These are phyloP conservation scores for Momotus momota DNA, from an alignment of 2,797 vertebrate species.

Conservation along the genomic window DNA sequence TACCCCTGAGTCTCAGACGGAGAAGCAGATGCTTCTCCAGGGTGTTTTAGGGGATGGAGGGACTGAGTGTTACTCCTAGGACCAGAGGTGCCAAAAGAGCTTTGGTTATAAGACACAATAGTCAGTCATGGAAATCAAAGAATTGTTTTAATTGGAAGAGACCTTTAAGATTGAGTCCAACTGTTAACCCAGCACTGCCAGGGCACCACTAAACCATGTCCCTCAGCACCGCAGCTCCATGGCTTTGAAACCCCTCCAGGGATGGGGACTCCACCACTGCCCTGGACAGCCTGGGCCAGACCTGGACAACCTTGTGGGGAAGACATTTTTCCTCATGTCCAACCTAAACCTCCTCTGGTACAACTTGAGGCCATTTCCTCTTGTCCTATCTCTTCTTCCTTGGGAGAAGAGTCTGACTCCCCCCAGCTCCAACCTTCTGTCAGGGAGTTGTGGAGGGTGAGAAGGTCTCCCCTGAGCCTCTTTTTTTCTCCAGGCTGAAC, in stretches of 20 bases:
- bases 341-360: too few relatives aligned
- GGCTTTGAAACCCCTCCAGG: background rate
- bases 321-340: too few relatives aligned
- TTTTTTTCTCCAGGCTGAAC: too few relatives aligned
- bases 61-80: background rate
- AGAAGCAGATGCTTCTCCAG: background rate
- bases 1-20: background rate
- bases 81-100: background rate
- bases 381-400: too few relatives aligned
- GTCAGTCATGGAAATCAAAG: background rate
- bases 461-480: too few relatives aligned
- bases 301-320: too few relatives aligned
- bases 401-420: too few relatives aligned
- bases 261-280: background rate
- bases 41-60: background rate
- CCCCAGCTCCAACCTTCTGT: too few relatives aligned
- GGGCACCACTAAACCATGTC: background rate
- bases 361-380: too few relatives aligned
- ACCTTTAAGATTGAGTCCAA: background rate
- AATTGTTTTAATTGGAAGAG: background rate
- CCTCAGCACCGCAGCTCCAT: background rate
- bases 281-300: background rate
- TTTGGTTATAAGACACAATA: background rate
- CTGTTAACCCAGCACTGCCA: background rate
- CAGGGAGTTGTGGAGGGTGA: too few relatives aligned